Evolutionary conservation across 1,140 invertebrate genomes (phyloP).

Genomic region (Littorina saxatilis): DNA sequence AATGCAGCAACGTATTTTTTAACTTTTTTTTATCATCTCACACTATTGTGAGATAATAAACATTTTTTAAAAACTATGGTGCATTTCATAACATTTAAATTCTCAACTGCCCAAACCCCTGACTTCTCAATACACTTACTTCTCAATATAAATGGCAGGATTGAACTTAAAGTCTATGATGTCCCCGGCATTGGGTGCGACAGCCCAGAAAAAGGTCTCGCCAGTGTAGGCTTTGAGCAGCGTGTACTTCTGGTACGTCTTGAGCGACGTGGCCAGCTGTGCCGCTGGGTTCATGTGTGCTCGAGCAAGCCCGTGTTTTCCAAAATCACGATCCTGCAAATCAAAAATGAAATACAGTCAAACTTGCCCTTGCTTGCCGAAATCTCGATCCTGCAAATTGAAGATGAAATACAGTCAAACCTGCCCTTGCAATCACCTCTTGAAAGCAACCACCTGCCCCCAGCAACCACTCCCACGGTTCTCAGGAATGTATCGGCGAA

Average conservation of each 20-base stretch:
- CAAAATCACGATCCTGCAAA: conserved; percentile 91
- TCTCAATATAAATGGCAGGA: conserved; percentile 85
- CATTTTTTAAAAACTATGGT: too few species aligned
- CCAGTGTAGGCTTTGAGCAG: conserved; percentile 90
- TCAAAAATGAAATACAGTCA: conserved; percentile 73
- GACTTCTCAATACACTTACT: too few species aligned
- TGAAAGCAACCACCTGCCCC: too few species aligned
- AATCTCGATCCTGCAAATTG: conserved; percentile 88
- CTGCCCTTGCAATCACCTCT: too few species aligned
- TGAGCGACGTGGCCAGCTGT: conserved; percentile 85
- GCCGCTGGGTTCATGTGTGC: conserved; percentile 84
- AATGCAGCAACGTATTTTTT: too few species aligned
- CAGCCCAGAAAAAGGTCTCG: conserved; percentile 94
- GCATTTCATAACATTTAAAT: too few species aligned
- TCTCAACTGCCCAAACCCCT: too few species aligned
- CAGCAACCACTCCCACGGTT: too few species aligned
- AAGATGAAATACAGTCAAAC: conserved; percentile 30
- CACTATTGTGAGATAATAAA: too few species aligned
- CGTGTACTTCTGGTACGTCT: conserved; percentile 89
- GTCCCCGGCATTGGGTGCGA: conserved; percentile 90
- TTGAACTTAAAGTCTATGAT: conserved; percentile 88
- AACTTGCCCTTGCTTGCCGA: conserved; percentile 90
- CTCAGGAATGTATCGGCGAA: too few species aligned
- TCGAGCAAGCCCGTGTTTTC: conserved; percentile 88
- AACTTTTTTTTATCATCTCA: too few species aligned